Conservation (phyloP, 2,797 vertebrate species). For the Lithobates sylvaticus region DNA sequence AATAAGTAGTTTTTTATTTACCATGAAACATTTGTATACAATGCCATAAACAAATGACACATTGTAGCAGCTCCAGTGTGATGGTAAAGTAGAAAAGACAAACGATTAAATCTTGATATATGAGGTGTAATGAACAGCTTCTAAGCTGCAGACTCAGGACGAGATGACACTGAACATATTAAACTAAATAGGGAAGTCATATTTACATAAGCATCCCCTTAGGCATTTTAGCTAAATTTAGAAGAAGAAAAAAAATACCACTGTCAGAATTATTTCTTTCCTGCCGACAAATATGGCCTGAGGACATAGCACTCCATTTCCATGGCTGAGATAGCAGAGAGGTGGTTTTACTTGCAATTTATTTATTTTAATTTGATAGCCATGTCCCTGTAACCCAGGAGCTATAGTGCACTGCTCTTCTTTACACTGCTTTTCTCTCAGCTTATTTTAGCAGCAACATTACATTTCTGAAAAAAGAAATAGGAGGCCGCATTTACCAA, state of each 20-base stretch:
- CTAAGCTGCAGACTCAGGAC: slow-evolving; percentile 52
- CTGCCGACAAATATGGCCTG: slow-evolving; percentile 52
- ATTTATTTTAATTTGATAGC: neutral
- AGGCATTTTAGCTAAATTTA: slow-evolving; percentile 41
- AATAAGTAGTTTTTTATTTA: neutral
- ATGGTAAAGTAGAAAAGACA: slow-evolving; percentile 34
- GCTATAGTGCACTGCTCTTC: neutral
- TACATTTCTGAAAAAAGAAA: neutral
- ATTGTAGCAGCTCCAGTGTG: neutral
- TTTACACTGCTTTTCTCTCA: neutral
- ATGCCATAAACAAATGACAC: slow-evolving; percentile 10
- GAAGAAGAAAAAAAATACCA: slow-evolving; percentile 1
- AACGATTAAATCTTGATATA: slow-evolving; percentile 48
- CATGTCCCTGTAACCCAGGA: slow-evolving; percentile 1
- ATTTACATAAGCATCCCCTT: slow-evolving; percentile 61
- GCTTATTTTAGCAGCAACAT: neutral
- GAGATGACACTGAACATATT: slow-evolving; percentile 52
- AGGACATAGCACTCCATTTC: slow-evolving; percentile 51
- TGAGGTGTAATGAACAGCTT: slow-evolving; percentile 62
- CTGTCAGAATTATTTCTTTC: slow-evolving; percentile 60
- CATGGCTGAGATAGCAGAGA: slow-evolving; percentile 22
- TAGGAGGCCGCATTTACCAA: neutral
- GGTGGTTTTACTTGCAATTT: slow-evolving; percentile 70
- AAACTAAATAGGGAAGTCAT: slow-evolving; percentile 62
- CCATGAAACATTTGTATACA: neutral